Evolutionary conservation across 2,797 vertebrate genomes (phyloP), one percentile per base, ranked within the genome.

Genomic region (Schizopygopsis pylzovi): DNA sequence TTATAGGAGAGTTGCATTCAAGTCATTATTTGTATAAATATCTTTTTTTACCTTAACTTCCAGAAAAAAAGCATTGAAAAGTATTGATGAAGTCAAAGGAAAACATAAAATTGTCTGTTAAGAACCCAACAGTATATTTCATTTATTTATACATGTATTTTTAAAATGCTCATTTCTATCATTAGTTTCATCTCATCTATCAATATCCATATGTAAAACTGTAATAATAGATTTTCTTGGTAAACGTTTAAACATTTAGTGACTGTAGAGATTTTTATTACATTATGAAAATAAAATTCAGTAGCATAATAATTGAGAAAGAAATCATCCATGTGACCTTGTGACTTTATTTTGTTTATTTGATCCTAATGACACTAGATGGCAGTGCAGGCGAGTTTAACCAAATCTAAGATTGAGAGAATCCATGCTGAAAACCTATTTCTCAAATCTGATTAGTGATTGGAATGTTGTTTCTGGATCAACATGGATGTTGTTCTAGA

Each of bases 301-400:
- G 11, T 20, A 49, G 47, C 13, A 16, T 49, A 33, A 0, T 33
- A 39, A 61, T 7, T 8, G 12, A 41, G 4, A 75, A 47, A 52
- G 28, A 63, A 65, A 28, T 5, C 12, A 13, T 28, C 10, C n/a
- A 25, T 43, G 43, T 73, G 41, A 45, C 13, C 22, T 65, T 43
- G 43, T 73, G 41, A 45, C 13, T 28, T 65, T 20, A 37, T n/a
- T 73, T 72, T 49, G 25, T 25, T 25, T 13, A 39, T 16, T 65
- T 76, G 13, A 39, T 11, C 2, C 20, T 22, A 6, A 0, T 7
- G 13, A 43, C 83, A 61, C 83, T 59, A 85, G 91, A 84, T 90
- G 90, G 91, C 79, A 87, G 79, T 59, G 39, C 8, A 61, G 56
- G 18, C 16, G 47, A 75, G 28, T 56, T 77, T 71, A 71, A 79